Conservation (phyloP, 2,888 invertebrate genomes). For the Zhuqinia jingwanae region DNA sequence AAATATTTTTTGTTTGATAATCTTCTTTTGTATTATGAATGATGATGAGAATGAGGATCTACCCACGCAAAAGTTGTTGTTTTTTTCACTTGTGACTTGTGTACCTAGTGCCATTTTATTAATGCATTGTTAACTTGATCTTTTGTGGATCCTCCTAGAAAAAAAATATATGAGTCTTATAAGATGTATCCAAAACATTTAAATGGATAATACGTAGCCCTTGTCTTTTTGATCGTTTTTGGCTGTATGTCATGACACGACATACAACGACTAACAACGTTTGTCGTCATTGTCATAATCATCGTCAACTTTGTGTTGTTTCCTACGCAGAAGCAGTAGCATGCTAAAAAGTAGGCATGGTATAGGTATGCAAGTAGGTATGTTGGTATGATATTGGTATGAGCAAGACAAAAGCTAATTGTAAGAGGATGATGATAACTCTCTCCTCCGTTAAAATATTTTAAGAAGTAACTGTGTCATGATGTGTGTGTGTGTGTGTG, state of each 20-base stretch:
- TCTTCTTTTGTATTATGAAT: constrained; percentile 1
- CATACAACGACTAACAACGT: not conserved
- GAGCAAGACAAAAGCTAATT: not conserved
- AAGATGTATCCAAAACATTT: too few species aligned
- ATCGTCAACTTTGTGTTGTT: not conserved
- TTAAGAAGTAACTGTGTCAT: too few species aligned
- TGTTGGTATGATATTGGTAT: constrained; percentile 3
- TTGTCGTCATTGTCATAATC: constrained; percentile 22
- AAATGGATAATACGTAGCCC: not conserved
- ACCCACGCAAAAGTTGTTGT: too few species aligned
- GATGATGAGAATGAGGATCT: constrained; percentile 43
- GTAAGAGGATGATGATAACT: not conserved
- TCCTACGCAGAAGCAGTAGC: not conserved
- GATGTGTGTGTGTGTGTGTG: too few species aligned
- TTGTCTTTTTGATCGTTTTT: not conserved
- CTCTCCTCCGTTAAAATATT: not conserved
- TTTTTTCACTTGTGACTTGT: not conserved
- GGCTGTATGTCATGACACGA: not conserved
- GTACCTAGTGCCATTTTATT: constrained; percentile 12
- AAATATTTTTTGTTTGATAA: constrained; percentile 14
- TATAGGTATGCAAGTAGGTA: not conserved
- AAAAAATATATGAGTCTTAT: not conserved
- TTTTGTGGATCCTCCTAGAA: constrained; percentile 25
- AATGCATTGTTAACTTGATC: constrained; percentile 20
- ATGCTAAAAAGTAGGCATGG: not conserved